These are phyloP conservation scores for Oncorhynchus masou DNA, from an alignment of 2,113 vertebrate species.

Conservation along the genomic window DNA sequence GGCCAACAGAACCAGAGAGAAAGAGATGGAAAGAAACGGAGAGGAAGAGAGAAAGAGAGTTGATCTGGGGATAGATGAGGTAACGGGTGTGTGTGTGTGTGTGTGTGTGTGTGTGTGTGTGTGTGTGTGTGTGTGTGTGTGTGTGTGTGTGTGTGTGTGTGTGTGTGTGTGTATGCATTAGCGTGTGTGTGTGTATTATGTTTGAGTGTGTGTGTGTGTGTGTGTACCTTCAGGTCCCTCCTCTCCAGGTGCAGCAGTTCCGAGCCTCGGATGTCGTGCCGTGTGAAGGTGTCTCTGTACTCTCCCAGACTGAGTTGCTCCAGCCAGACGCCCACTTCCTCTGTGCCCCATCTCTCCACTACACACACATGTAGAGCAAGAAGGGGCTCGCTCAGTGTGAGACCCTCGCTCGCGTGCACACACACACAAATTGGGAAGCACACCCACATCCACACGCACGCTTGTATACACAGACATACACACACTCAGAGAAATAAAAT, in stretches of 20 bases:
- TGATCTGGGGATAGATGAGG: slow-evolving; percentile 62
- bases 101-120: slow-evolving; percentile 40
- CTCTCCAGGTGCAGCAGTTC: slow-evolving; percentile 99
- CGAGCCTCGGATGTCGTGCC: slow-evolving; percentile 98
- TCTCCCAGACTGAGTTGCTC: slow-evolving; percentile 99
- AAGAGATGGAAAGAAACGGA: slow-evolving; percentile 33
- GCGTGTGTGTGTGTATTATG: neutral
- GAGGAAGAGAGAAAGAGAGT: slow-evolving; percentile 26
- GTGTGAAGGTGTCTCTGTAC: slow-evolving; percentile 98
- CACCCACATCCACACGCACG: neutral
- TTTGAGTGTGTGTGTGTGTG: slow-evolving; percentile 6
- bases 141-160: slow-evolving; percentile 6
- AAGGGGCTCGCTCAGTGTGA: slow-evolving; percentile 43
- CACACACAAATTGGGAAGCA: neutral
- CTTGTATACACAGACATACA: neutral
- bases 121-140: slow-evolving; percentile 37
- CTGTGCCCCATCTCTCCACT: slow-evolving; percentile 99
- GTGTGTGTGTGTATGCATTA: slow-evolving; percentile 63
- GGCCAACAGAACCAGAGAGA: slow-evolving; percentile 36
- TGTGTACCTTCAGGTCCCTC: slow-evolving; percentile 95
- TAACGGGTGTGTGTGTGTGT: slow-evolving; percentile 10
- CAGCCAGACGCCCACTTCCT: slow-evolving; percentile 99
- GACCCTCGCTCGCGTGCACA: slow-evolving; percentile 31
- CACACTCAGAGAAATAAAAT: slow-evolving; percentile 7
- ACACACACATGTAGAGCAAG: slow-evolving; percentile 78